Percentiles rank a stretch among this genome's conserved stretches.
Evolutionary conservation across 2,888 invertebrate genomes (phyloP).

Genomic region (Orthosia gracilis): DNA sequence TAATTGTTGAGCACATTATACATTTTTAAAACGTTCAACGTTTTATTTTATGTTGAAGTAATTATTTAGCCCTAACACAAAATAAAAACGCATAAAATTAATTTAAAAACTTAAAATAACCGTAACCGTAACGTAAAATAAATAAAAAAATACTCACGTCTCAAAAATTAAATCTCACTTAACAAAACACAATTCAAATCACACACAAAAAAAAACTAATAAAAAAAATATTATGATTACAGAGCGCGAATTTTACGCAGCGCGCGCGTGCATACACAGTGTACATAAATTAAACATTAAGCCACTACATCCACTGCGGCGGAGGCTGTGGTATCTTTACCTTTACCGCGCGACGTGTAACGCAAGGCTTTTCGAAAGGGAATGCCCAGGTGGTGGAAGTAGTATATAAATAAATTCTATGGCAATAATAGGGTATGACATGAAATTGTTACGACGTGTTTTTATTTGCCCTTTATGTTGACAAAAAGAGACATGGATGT

Average conservation of each 20-base stretch:
- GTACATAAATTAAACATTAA: slow-evolving; percentile 69
- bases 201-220: slow-evolving; percentile 25
- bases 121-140: neutral
- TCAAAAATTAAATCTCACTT: slow-evolving; percentile 11
- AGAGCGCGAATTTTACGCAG: slow-evolving; percentile 51
- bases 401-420: slow-evolving; percentile 16
- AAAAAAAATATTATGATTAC: slow-evolving; percentile 21
- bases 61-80: neutral
- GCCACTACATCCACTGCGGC: slow-evolving; percentile 39
- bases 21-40: neutral
- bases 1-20: neutral
- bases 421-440: neutral
- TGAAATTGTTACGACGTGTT: neutral
- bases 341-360: slow-evolving; percentile 34
- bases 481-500: too few relatives aligned
- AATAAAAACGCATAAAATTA: neutral
- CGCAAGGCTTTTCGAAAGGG: slow-evolving; percentile 64
- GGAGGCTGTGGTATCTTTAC: slow-evolving; percentile 36
- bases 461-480: neutral
- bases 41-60: neutral
- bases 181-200: slow-evolving; percentile 14
- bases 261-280: slow-evolving; percentile 62
- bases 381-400: slow-evolving; percentile 32
- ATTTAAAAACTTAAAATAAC: too few relatives aligned
- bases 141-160: slow-evolving; percentile 41